phyloP scores from a whole-genome alignment of 2,797 vertebrate species.

The Ceyx erithaca region DNA sequence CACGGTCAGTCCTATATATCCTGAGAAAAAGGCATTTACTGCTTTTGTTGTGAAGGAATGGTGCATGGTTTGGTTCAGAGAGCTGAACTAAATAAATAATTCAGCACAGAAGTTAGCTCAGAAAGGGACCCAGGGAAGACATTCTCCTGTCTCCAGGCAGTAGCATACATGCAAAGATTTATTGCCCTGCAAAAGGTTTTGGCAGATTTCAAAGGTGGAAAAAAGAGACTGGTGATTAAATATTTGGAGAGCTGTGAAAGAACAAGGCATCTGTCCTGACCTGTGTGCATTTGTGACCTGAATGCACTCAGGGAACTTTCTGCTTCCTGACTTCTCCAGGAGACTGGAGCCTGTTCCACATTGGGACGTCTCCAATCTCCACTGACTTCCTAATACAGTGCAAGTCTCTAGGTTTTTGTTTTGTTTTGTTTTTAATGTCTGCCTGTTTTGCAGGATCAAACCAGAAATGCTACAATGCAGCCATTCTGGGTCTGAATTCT shows the following conservation, averaged over 20 bases:
- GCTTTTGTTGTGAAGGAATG: not conserved
- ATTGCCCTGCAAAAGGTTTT: not conserved
- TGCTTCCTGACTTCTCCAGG: not conserved
- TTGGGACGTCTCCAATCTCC: rapidly evolving
- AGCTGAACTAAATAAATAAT: not conserved
- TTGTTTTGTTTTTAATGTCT: not conserved
- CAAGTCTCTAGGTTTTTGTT: not conserved
- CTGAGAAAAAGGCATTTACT: not conserved
- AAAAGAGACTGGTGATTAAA: not conserved
- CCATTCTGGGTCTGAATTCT: not conserved
- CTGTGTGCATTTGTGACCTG: not conserved
- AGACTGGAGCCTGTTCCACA: not conserved
- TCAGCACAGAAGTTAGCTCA: not conserved
- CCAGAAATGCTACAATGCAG: conserved; percentile 9
- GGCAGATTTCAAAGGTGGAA: not conserved
- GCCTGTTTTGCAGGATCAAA: conserved; percentile 7
- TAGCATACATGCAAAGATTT: not conserved
- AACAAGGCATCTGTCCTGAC: not conserved
- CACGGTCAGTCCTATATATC: not conserved
- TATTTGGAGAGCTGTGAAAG: not conserved
- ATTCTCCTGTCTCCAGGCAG: not conserved
- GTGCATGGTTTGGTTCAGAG: not conserved
- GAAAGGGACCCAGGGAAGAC: not conserved
- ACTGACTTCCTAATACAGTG: not conserved
- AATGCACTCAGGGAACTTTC: not conserved